Base-by-base conservation (phyloP, 2,888 invertebrate genomes). In the Acleris sparsana region DNA sequence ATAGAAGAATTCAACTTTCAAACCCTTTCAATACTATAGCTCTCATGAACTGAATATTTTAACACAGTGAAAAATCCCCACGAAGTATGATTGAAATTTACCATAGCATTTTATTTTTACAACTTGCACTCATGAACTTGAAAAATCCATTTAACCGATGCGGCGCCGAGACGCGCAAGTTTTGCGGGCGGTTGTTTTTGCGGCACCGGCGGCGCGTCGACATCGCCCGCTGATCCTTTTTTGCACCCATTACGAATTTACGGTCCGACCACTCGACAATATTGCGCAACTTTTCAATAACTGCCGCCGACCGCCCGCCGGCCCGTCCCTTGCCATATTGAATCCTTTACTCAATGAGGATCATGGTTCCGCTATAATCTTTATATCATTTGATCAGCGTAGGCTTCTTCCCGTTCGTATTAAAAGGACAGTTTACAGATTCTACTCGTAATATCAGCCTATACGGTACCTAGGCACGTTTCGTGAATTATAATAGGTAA, bases 241-340 rank as follows among this genome's bases (percentile, higher is more conserved):
- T 92, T 92, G 89, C 85, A 77, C 80, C 89, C 91, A 91, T 91
- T 92, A 91, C 90, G 86, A 91, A 91, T 92, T 90, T 92, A 92
- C 89, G 89, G 85, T 80, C 84, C 83, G 84, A 80, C 86, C 84
- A 89, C 89, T 89, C 87, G 89, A 89, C 91, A 91, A 89, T 92
- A 92, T 92, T 91, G 91, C 89, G 85, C 87, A 89, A 92, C 88
- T 92, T 92, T 92, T 92, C 92, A 92, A 92, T 92, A 92, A 91
- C 90, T 88, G 86, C 84, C 85, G 76, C 80, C 80, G 80, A 75
- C 78, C 74, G 80, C 80, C 44, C 80, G 76, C 77, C 82, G 75
- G 74, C 72, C 59, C 72, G 79, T 78, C 86, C 84, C 83, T 83
- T 80, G 79, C 86, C 80, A 89, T 90, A 90, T 91, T 90, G 89